Base-by-base conservation (phyloP, 2,113 vertebrate species). In the Gymnarchus niloticus region DNA sequence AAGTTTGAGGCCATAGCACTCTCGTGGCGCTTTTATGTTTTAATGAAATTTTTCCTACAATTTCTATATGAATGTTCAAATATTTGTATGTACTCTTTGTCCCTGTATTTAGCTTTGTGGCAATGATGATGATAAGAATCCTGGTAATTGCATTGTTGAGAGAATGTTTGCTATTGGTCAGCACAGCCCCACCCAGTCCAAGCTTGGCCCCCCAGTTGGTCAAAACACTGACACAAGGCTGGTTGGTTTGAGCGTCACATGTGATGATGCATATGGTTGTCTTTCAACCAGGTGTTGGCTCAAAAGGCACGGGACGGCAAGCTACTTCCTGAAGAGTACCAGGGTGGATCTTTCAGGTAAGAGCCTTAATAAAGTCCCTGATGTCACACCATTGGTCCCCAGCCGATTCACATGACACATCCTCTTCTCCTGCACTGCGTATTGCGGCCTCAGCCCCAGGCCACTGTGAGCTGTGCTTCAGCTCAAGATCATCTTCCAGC, bases 321-420 rank as follows among this genome's bases (percentile, higher is more conserved):
- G 87, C 92, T 99, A 81, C 91, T 97, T 85, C 98, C 97, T 1
- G 97, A 99, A 89, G 98, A 99, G 87, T 99, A 98, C 89, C 97
- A 99, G 90, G 97, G 98, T 85, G 98, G 98, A 84, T 98, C 98
- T 77, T 99, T 99, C 90, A 98, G 97, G 98, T 99, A 96, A 95
- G 84, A 37, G 88, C 46, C 61, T 0, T 61, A 37, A 14, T n/a
- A 59, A n/a, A 44, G 19, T 41, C 37, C 73, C 21, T 48, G 41
- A 61, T 21, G 3, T 41, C 41, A 48, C 41, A 65, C 44, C 49
- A 9, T 25, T 59, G 14, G 3, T 57, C 56, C 57, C 6, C 44
- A 65, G 23, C 57, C 9, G 17, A 25, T 25, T 19, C 0, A 37
- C 10, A 52, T 19, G n/a, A n/a, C 3, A 8, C 10, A 19, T 46